These are phyloP conservation scores for Columba livia DNA, from an alignment of 2,113 vertebrate species.

Conservation along the genomic window DNA sequence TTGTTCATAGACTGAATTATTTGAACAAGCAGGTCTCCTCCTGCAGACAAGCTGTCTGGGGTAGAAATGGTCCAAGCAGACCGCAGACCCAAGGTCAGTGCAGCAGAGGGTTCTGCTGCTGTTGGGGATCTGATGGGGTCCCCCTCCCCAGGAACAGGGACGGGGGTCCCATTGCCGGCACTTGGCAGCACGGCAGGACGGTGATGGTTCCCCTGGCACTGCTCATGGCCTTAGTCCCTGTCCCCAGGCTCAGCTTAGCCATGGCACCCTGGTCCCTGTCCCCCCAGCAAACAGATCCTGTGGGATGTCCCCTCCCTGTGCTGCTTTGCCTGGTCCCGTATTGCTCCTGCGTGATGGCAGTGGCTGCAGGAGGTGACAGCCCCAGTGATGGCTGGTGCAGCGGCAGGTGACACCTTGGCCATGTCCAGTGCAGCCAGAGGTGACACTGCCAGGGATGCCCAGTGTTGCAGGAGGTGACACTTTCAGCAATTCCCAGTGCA, in stretches of 20 bases:
- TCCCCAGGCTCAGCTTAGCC: too few relatives aligned
- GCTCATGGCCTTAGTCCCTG: fast-evolving
- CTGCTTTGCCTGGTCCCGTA: not conserved
- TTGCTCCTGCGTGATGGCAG: not conserved
- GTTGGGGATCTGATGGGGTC: not conserved
- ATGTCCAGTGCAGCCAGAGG: too few relatives aligned
- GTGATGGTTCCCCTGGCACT: not conserved
- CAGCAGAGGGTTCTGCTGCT: too few relatives aligned
- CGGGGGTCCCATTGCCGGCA: not conserved
- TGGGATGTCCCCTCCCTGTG: fast-evolving
- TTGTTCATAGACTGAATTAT: not conserved
- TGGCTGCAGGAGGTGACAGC: too few relatives aligned
- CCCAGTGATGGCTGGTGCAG: too few relatives aligned
- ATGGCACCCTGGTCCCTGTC: too few relatives aligned
- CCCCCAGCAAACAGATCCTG: not conserved
- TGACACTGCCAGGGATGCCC: too few relatives aligned
- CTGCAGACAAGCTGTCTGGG: not conserved
- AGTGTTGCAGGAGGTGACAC: too few relatives aligned
- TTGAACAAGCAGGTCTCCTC: not conserved
- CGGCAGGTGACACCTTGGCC: too few relatives aligned
- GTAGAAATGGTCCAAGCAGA: not conserved
- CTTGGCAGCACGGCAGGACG: fast-evolving
- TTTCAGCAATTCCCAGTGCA: too few relatives aligned
- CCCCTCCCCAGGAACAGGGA: not conserved
- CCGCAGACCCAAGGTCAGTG: not conserved